Base-by-base conservation (phyloP, 2,113 vertebrate genomes). In the Cephalopterus ornatus region DNA sequence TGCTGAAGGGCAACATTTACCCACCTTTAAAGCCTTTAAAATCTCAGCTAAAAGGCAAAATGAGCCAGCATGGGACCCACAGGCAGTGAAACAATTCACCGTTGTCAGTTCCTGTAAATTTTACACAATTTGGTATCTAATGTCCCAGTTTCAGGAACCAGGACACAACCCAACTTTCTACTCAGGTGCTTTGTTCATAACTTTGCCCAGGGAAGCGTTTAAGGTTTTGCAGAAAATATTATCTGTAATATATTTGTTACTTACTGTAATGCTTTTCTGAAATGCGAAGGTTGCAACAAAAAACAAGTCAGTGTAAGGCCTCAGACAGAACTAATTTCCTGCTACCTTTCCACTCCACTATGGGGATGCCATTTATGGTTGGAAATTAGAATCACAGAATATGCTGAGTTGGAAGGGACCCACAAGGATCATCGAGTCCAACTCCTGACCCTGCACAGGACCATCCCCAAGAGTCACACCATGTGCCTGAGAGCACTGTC, bases 1-100 rank as follows among this genome's bases (percentile, higher is more conserved):
- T 93, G 79, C 85, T 96, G 92, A 96, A 95, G 91, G 93, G 79
- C 91, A 93, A 81, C 33, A 86, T 59, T 33, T 44, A 81, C 15
- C 35, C 44, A 61, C 30, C 59, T 42, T 71, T 84, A 46, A 66
- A 67, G 42, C 74, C 37, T 84, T 88, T 37, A 59, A 56, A 83
- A 56, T 53, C 67, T 87, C 71, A 86, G 52, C 56, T 81, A 65
- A 68, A 93, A 30, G 26, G 53, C 47, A 50, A 71, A 15, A 55
- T 30, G 37, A 53, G 53, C n/a, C 0, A 1, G 7, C 46, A 22
- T 6, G 46, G 28, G 35, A 56, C 27, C 67, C 14, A 5, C 50
- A 62, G 68, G 20, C 62, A 80, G 30, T 37, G 47, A 78, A 70
- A 55, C 4, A 18, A 47, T 42, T 49, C 8, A 2, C 32, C 42